Conservation (phyloP, 2,113 vertebrate species). For the Cynocephalus volans region DNA sequence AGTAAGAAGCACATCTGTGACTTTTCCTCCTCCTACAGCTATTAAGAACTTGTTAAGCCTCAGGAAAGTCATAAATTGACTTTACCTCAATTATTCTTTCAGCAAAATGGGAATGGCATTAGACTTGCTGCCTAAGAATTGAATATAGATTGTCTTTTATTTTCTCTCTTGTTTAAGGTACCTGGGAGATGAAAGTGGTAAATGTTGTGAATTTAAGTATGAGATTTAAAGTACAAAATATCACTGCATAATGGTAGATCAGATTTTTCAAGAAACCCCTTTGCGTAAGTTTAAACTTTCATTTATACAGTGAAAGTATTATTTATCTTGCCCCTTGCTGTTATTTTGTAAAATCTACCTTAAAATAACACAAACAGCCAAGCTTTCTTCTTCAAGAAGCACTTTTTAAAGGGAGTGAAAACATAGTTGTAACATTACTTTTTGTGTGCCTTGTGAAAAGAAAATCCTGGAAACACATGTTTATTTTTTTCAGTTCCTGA, state of each 20-base stretch:
- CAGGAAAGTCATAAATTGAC: conserved; percentile 49
- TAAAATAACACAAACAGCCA: conserved; percentile 77
- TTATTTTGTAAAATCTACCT: conserved; percentile 81
- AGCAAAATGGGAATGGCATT: conserved; percentile 66
- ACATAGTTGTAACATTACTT: conserved; percentile 86
- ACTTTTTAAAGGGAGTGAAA: conserved; percentile 84
- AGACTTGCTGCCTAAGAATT: background rate
- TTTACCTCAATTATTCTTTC: conserved; percentile 65
- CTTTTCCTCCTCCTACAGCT: conserved; percentile 59
- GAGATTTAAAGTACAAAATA: conserved; percentile 61
- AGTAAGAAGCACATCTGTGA: conserved; percentile 71
- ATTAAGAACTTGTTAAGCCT: conserved; percentile 42
- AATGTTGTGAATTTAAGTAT: conserved; percentile 59
- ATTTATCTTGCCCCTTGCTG: conserved; percentile 73
- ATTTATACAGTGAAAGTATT: conserved; percentile 75
- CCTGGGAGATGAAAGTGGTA: conserved; percentile 45
- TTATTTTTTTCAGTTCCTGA: conserved; percentile 90
- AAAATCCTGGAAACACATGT: conserved; percentile 87
- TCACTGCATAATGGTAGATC: conserved; percentile 47
- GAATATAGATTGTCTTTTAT: background rate
- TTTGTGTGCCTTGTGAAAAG: conserved; percentile 86
- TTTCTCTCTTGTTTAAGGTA: conserved; percentile 19
- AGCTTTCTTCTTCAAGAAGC: conserved; percentile 80
- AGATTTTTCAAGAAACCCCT: conserved; percentile 70
- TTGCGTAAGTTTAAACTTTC: conserved; percentile 73